Base-by-base conservation (phyloP, 2,888 invertebrate species). In the Drosophila anomalata region DNA sequence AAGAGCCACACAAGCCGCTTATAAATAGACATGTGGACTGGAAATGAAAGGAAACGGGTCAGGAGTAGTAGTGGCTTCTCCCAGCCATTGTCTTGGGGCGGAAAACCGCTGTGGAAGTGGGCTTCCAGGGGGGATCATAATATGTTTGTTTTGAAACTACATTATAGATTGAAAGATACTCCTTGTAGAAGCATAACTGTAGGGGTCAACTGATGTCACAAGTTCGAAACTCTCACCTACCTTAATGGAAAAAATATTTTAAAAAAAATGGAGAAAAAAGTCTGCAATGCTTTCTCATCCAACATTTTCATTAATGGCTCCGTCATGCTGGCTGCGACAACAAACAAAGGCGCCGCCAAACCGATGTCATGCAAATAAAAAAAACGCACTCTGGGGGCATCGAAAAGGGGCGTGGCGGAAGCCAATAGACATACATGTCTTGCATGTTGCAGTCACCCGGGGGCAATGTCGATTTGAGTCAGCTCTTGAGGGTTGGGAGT, bases 281-380 rank as follows among this genome's bases (percentile, higher is more conserved):
- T 26, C 36, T 60, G 48, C 59, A 58, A 70, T 70, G 77, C 75
- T 79, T 65, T 58, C 58, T 60, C 48, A 41, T 48, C 20, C 65
- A 60, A 54, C 54, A 53, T 26, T 62, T 46, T 24, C 55, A 36
- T 67, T 63, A 20, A 36, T 53, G 2, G n/a, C n/a, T 68, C n/a
- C 70, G 59, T 73, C 75, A 83, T 80, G 81, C 75, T 75, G 56
- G 26, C 69, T 74, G 68, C 75, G 78, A 78, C 74, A 80, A 84
- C 22, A 24, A 24, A 88, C 84, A 84, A 84, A 84, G 88, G 87
- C 77, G 82, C 85, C 88, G 87, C 77, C 66, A 42, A 62, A 50
- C 53, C 50, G 69, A 78, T 87, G 82, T 76, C 79, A 75, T 77
- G 77, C 74, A 70, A 73, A 59, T 83, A 62, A 62, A 57, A 76